Evolutionary conservation across 2,113 vertebrate species (phyloP).

Genomic region (Struthio camelus): DNA sequence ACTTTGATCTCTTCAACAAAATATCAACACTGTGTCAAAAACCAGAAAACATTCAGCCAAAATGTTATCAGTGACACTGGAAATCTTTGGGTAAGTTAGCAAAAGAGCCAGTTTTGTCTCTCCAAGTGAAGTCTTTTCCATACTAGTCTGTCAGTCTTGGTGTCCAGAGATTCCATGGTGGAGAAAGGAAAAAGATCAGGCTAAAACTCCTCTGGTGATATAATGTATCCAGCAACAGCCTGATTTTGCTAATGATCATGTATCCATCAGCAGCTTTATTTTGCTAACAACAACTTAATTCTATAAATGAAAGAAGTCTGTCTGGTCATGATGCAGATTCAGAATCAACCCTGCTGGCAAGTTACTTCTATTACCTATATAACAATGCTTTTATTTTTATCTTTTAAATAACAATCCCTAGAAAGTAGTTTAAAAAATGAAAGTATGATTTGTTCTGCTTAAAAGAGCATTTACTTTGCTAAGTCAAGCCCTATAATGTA

Average conservation of each 20-base stretch:
- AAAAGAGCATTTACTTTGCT: background rate
- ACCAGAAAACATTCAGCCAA: background rate
- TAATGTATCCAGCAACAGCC: background rate
- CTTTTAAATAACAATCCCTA: background rate
- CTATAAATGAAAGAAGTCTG: background rate
- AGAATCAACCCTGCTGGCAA: background rate
- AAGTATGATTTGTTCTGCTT: background rate
- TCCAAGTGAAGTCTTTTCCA: background rate
- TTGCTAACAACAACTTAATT: background rate
- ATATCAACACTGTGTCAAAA: conserved; percentile 9
- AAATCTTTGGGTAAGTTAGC: background rate
- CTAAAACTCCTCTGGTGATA: background rate
- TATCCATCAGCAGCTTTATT: background rate
- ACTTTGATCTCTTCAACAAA: background rate
- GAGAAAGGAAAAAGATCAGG: background rate
- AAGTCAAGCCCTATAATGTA: background rate
- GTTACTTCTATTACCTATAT: background rate
- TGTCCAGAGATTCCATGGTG: background rate
- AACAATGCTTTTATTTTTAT: background rate
- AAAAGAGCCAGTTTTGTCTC: background rate
- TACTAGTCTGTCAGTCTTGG: background rate
- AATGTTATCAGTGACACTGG: background rate
- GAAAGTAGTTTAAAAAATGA: background rate
- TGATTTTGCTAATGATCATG: background rate
- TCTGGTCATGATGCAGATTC: background rate